Base-by-base conservation (phyloP, 1,140 invertebrate genomes). In the Drosophila lini region DNA sequence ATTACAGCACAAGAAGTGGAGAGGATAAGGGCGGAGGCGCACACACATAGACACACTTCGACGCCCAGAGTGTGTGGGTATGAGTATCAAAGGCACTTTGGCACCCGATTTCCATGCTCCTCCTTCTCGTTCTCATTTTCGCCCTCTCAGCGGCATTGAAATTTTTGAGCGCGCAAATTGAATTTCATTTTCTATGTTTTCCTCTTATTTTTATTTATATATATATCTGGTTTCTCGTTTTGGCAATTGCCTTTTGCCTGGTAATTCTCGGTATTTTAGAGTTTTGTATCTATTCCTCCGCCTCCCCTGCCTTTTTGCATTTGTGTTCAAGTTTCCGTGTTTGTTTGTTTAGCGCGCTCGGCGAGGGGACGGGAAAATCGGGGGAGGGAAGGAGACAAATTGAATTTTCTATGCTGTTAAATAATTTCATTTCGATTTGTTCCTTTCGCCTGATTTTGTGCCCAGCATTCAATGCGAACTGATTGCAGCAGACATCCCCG, bases 361-460 rank as follows among this genome's bases (percentile, higher is more conserved):
- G 36, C 50, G 61, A 45, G 40, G n/a, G 13, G 44, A 13, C 3
- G 41, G 9, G 47, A 19, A 8, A 9, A 25, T n/a, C 22, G 19
- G 48, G 28, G n/a, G 8, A n/a, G 4, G 25, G 28, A 32, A 16
- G 22, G 38, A 52, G 32, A 68, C 52, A 77, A 86, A 86, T 88
- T 82, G 83, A 88, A 89, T 88, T 88, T 88, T 65, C 71, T 86
- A 78, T 86, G 78, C 78, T 79, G 78, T 77, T 86, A 79, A 85
- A 85, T 85, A 85, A 85, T 85, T 85, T 86, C 62, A 86, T 85
- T 86, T 89, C 68, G 74, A 78, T 85, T 80, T 45, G 56, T 53
- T 76, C 36, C 68, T 56, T 55, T 59, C 58, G 68, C 61, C 64
- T 81, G 81, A 85, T 85, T 83, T 82, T 63, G 80, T 58, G 60